Percentiles rank a stretch among this genome's conserved stretches.
Evolutionary conservation across 2,797 vertebrate species (phyloP).

Genomic region (Urosaurus nigricauda): DNA sequence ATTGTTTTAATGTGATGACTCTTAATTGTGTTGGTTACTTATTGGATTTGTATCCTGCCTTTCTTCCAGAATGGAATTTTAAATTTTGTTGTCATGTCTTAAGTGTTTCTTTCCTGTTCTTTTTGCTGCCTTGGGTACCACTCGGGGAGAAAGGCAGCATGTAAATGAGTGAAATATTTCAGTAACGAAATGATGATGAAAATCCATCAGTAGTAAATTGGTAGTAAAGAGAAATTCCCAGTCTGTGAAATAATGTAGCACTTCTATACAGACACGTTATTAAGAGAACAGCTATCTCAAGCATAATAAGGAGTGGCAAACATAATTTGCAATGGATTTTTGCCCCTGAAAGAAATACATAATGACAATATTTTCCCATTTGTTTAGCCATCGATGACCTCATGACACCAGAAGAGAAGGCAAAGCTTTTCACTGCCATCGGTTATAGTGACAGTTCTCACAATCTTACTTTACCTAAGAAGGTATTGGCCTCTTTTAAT

Average conservation of each 20-base stretch:
- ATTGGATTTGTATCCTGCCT: too few species aligned
- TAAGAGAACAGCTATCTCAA: too few species aligned
- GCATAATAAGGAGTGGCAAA: too few species aligned
- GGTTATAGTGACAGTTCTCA: conserved; percentile 94
- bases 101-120: too few species aligned
- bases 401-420: conserved; percentile 92
- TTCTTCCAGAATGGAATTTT: too few species aligned
- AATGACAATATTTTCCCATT: neutral
- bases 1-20: too few species aligned
- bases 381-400: conserved; percentile 87
- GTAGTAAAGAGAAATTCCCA: neutral
- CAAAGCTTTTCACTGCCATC: conserved; percentile 94
- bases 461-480: conserved; percentile 87
- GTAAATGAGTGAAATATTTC: neutral
- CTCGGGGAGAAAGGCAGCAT: too few species aligned
- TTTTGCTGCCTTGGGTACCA: too few species aligned
- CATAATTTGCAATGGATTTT: too few species aligned
- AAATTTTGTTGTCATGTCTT: too few species aligned
- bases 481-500: conserved; percentile 77
- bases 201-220: neutral
- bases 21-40: too few species aligned
- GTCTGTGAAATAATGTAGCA: neutral
- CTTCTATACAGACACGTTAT: neutral
- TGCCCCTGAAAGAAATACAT: neutral
- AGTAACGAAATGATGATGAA: neutral